A percentile compares a stretch with the other conserved stretches of the same genome.
These are phyloP conservation scores for Monochamus saltuarius DNA, from an alignment of 1,140 invertebrate species.

Conservation along the genomic window DNA sequence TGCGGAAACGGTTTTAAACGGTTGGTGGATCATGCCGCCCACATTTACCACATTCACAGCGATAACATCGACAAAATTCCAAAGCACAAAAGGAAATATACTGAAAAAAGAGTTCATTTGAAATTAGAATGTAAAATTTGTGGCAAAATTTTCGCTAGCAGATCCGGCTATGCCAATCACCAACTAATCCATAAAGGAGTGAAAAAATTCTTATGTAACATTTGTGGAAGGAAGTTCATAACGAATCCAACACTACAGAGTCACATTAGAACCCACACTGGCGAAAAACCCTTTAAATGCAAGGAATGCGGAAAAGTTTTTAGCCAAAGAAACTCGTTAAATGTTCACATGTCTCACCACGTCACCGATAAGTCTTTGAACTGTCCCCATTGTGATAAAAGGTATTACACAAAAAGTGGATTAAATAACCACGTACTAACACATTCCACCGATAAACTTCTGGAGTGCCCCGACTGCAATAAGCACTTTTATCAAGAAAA, in stretches of 20 bases:
- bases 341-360: conserved; percentile 3
- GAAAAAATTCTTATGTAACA: conserved; percentile 31
- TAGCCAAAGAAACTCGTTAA: conserved; percentile 10
- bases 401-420: conserved; percentile 19
- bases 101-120: conserved; percentile 28
- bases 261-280: conserved; percentile 29
- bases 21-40: conserved; percentile 19
- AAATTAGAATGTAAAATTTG: conserved; percentile 30
- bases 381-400: conserved; percentile 28
- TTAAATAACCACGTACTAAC: conserved; percentile 62
- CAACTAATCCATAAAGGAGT: conserved; percentile 30
- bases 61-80: conserved; percentile 11
- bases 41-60: conserved; percentile 30
- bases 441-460: conserved; percentile 76
- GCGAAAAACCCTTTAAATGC: conserved; percentile 27
- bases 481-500: conserved; percentile 60
- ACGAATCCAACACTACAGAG: conserved; percentile 26
- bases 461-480: conserved; percentile 66
- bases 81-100: conserved; percentile 14
- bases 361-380: not conserved
- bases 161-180: conserved; percentile 33
- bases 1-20: conserved; percentile 39
- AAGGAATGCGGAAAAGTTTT: conserved; percentile 28
- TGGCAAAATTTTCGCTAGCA: conserved; percentile 30
- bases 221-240: conserved; percentile 30